phyloP scores from a whole-genome alignment of 2,797 vertebrate species.

The Microctenopoma steveboyesi region DNA sequence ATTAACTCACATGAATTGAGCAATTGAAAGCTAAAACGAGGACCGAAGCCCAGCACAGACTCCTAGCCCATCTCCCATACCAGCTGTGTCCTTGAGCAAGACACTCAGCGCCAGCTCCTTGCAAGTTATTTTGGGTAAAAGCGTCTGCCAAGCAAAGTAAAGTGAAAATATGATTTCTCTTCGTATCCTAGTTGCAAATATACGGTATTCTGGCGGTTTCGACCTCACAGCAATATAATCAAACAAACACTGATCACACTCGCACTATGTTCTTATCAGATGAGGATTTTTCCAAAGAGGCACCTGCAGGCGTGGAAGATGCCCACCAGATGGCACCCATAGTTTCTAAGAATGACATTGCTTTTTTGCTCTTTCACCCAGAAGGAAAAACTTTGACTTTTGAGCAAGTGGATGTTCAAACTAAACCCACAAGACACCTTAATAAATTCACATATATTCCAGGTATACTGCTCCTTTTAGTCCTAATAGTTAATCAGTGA shows the following conservation, averaged over 20 bases:
- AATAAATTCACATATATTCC: conserved; percentile 7
- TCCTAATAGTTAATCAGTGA: background rate
- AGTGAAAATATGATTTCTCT: background rate
- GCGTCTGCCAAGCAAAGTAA: too few relatives aligned
- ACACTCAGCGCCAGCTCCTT: too few relatives aligned
- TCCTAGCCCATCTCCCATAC: too few relatives aligned
- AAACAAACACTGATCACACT: background rate
- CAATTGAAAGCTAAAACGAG: conserved; percentile 35
- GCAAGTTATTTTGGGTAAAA: too few relatives aligned
- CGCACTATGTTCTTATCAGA: conserved; percentile 1
- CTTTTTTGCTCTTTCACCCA: conserved; percentile 15
- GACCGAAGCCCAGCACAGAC: too few relatives aligned
- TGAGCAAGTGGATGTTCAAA: conserved; percentile 6
- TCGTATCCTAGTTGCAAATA: conserved; percentile 11
- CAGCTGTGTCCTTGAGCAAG: too few relatives aligned
- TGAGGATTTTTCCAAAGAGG: conserved; percentile 23
- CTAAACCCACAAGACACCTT: conserved; percentile 14
- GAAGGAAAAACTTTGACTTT: background rate
- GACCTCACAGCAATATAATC: conserved; percentile 7
- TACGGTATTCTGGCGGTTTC: conserved; percentile 43
- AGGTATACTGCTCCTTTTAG: background rate
- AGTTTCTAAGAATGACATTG: conserved; percentile 38
- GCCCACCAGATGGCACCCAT: conserved; percentile 71
- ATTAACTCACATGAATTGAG: conserved; percentile 31
- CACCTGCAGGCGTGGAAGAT: conserved; percentile 40